phyloP scores from a whole-genome alignment of 2,797 vertebrate species.

The Enteromius mattozi region DNA sequence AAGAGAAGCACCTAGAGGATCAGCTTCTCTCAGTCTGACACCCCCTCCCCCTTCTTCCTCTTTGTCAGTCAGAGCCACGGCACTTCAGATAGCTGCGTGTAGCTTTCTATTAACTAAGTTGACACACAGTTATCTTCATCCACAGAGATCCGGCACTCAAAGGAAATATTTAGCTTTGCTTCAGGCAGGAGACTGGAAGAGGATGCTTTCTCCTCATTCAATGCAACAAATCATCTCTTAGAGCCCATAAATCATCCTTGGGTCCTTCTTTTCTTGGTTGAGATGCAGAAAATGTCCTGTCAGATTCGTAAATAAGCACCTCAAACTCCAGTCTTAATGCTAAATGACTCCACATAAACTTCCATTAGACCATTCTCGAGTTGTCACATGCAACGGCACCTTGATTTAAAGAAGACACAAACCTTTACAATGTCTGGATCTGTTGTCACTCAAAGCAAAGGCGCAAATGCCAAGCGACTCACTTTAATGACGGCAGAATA shows the following conservation, averaged over 20 bases:
- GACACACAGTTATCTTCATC: conserved; percentile 84
- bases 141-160: conserved; percentile 62
- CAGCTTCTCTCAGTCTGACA: conserved; percentile 69
- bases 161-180: conserved; percentile 43
- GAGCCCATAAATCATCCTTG: conserved; percentile 35
- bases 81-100: conserved; percentile 80
- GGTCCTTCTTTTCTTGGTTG: conserved; percentile 38
- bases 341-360: conserved; percentile 1
- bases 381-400: conserved; percentile 57
- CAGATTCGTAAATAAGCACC: conserved; percentile 34
- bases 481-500: conserved; percentile 62
- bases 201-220: conserved; percentile 27
- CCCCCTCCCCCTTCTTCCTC: conserved; percentile 73
- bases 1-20: conserved; percentile 85
- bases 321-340: conserved; percentile 32
- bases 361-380: conserved; percentile 27
- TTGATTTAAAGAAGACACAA: conserved; percentile 70
- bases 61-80: conserved; percentile 77
- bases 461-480: conserved; percentile 79
- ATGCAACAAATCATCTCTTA: conserved; percentile 33
- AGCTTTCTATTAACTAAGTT: conserved; percentile 85
- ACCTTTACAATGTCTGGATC: conserved; percentile 75
- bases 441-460: conserved; percentile 65
- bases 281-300: conserved; percentile 14
- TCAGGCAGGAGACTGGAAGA: conserved; percentile 31